Conservation (phyloP, 2,888 invertebrate genomes). For the Oxyscelio sp. region DNA sequence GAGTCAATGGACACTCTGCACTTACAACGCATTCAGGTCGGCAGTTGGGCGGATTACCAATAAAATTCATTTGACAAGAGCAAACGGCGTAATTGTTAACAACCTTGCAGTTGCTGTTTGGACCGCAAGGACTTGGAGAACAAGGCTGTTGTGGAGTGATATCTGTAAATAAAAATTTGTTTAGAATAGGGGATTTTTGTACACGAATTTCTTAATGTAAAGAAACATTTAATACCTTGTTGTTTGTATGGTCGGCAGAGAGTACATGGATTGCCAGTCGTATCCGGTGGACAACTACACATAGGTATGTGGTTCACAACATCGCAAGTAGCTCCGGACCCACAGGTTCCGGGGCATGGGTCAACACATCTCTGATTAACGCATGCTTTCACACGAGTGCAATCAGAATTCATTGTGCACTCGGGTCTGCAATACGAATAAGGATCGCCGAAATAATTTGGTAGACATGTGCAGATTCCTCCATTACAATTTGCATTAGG, state of each 20-base stretch:
- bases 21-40: conserved; percentile 95
- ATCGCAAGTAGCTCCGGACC: too few relatives aligned
- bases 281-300: too few relatives aligned
- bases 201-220: too few relatives aligned
- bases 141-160: conserved; percentile 89
- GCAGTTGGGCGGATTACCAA: conserved; percentile 94
- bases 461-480: conserved; percentile 94
- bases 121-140: conserved; percentile 94
- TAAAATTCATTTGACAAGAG: conserved; percentile 92
- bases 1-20: conserved; percentile 93
- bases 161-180: too few relatives aligned
- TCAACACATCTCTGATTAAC: conserved; percentile 95
- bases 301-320: too few relatives aligned
- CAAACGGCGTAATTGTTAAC: conserved; percentile 92
- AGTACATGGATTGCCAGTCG: too few relatives aligned
- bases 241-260: too few relatives aligned
- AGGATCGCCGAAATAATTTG: conserved; percentile 94
- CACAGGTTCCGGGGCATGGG: conserved; percentile 95
- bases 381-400: conserved; percentile 92
- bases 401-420: conserved; percentile 94
- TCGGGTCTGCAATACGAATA: conserved; percentile 93
- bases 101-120: conserved; percentile 93
- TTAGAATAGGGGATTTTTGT: too few relatives aligned
- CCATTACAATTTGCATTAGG: conserved; percentile 95
- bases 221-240: too few relatives aligned